phyloP scores from a whole-genome alignment of 2,888 invertebrate species.

The Cyrtodaria siliqua region DNA sequence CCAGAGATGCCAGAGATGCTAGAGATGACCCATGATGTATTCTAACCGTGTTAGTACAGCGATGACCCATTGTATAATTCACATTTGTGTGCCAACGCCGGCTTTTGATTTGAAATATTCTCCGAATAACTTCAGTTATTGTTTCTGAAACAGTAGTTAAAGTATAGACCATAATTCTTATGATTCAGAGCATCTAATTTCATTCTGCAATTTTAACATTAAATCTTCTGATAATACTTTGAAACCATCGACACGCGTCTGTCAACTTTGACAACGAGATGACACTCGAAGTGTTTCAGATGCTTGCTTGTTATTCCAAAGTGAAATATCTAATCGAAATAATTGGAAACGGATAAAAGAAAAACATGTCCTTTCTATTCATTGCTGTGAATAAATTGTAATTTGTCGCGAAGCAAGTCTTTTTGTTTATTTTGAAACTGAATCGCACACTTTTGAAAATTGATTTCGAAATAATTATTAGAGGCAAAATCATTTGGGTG shows the following conservation, averaged over 20 bases:
- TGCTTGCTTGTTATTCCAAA: conserved; percentile 55
- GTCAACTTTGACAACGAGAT: conserved; percentile 51
- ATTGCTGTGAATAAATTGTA: conserved; percentile 55
- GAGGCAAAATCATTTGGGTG: neutral
- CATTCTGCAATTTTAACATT: too few species aligned
- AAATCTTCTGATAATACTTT: neutral
- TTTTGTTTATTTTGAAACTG: conserved; percentile 56
- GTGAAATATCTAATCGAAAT: conserved; percentile 53
- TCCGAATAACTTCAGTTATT: too few species aligned
- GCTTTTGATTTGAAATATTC: too few species aligned
- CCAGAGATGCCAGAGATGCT: too few species aligned
- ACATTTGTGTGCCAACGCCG: too few species aligned
- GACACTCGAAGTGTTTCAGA: conserved; percentile 55
- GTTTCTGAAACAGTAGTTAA: too few species aligned
- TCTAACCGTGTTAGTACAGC: too few species aligned
- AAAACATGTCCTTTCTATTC: conserved; percentile 57
- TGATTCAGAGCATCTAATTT: too few species aligned
- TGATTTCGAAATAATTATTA: conserved; percentile 34
- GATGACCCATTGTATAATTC: too few species aligned
- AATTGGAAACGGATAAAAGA: conserved; percentile 54
- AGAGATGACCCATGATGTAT: too few species aligned
- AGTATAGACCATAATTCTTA: too few species aligned
- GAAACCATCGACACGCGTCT: conserved; percentile 51
- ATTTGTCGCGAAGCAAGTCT: conserved; percentile 59
- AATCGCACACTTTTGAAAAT: conserved; percentile 54